Conservation (phyloP, 2,797 vertebrate genomes). For the Orientallactaga sibirica region DNA sequence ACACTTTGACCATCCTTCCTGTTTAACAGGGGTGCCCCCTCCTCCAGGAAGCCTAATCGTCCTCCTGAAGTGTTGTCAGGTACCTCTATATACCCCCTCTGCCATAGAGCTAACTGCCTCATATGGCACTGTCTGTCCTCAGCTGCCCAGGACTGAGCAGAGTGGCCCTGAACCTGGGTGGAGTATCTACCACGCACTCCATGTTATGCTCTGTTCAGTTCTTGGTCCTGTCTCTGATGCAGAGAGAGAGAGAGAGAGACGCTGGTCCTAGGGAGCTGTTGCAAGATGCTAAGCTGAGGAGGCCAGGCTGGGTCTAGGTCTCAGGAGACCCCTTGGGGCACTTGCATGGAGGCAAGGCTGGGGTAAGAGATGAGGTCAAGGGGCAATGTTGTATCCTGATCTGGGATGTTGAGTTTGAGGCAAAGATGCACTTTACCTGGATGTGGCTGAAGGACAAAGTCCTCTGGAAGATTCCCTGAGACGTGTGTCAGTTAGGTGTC, state of each 20-base stretch:
- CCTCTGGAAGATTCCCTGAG: not conserved
- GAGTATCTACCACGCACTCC: not conserved
- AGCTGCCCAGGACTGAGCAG: not conserved
- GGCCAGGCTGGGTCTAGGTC: not conserved
- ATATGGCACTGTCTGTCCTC: fast-evolving
- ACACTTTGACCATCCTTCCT: not conserved
- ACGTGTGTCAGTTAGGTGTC: too few relatives aligned
- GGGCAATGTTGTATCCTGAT: not conserved
- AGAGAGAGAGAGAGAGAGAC: too few relatives aligned
- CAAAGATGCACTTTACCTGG: not conserved
- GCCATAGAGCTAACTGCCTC: not conserved
- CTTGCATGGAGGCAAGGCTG: not conserved
- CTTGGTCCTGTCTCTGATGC: not conserved
- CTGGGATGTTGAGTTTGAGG: not conserved
- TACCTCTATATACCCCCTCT: not conserved
- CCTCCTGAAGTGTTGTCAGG: not conserved
- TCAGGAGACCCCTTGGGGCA: too few relatives aligned
- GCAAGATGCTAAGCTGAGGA: not conserved
- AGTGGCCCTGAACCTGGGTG: not conserved
- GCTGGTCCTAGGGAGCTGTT: not conserved
- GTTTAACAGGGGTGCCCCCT: not conserved
- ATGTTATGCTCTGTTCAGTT: not conserved
- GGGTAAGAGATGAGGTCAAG: not conserved
- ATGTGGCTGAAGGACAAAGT: not conserved
- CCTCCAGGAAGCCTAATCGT: not conserved